Evolutionary conservation across 2,888 invertebrate genomes (phyloP).

Genomic region (Pseudolycoriella hygida): DNA sequence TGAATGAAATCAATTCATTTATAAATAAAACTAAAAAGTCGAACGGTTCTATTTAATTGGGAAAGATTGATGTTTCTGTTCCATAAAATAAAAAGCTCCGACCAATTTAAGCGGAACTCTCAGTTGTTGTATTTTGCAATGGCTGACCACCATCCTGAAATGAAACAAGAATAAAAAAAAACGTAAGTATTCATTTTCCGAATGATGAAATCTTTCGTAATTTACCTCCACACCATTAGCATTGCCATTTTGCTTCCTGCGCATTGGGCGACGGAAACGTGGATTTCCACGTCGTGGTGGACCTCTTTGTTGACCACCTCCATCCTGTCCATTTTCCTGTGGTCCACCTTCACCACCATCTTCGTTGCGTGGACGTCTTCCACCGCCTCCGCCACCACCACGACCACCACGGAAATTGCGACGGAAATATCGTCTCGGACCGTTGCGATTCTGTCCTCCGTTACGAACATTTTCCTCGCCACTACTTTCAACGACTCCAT

Average conservation of each 20-base stretch:
- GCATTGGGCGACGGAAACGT: constrained; percentile 12
- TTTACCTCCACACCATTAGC: constrained; percentile 15
- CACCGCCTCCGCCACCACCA: constrained; percentile 11
- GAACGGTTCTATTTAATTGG: no score
- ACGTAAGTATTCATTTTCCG: background rate
- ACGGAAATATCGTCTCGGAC: constrained; percentile 46
- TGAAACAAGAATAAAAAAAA: background rate
- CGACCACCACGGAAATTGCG: constrained; percentile 52
- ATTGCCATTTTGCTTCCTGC: constrained; percentile 22
- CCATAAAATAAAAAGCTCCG: background rate
- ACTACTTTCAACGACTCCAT: constrained; percentile 28
- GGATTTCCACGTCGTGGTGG: constrained; percentile 32
- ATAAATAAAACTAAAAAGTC: no score
- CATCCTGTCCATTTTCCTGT: background rate
- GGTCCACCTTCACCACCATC: constrained; percentile 18
- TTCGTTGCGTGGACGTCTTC: constrained; percentile 27
- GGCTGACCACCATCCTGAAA: constrained; percentile 25
- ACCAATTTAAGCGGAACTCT: constrained; percentile 25
- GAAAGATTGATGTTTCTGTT: background rate
- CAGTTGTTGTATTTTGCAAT: constrained; percentile 29
- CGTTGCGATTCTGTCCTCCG: constrained; percentile 19
- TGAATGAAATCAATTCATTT: no score
- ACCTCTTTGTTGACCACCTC: constrained; percentile 32
- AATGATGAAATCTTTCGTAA: no score
- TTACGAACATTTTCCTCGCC: constrained; percentile 23